Evolutionary conservation across 2,797 vertebrate species (phyloP).

Genomic region (Babyrousa celebensis): DNA sequence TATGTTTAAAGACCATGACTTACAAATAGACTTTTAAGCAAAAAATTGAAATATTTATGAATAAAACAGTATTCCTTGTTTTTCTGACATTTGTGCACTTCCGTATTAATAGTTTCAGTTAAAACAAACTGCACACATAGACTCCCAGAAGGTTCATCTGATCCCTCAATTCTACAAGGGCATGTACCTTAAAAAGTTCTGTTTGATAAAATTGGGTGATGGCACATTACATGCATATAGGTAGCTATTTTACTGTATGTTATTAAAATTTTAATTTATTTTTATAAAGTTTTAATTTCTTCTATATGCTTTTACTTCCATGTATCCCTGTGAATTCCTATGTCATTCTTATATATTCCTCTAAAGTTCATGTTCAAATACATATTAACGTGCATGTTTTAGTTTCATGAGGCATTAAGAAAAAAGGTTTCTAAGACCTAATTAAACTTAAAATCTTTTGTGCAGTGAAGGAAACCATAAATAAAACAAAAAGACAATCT

Average conservation of each 20-base stretch:
- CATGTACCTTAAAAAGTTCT: background rate
- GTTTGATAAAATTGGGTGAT: background rate
- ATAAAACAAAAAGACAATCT: no score
- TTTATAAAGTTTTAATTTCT: constrained; percentile 13
- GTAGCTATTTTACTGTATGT: background rate
- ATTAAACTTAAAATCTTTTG: no score
- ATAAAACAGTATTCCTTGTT: constrained; percentile 20
- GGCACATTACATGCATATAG: background rate
- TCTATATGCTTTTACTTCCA: background rate
- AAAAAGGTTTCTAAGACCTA: background rate
- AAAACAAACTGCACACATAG: background rate
- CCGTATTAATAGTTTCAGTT: constrained; percentile 22
- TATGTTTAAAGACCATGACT: constrained; percentile 22
- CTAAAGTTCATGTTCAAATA: background rate
- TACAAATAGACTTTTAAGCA: constrained; percentile 6
- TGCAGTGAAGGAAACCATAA: no score
- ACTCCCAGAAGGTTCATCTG: background rate
- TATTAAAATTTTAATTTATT: constrained; percentile 35
- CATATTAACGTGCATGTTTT: background rate
- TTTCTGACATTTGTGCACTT: constrained; percentile 60
- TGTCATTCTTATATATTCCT: background rate
- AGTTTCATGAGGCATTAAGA: constrained; percentile 35
- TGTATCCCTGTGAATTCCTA: background rate
- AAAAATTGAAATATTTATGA: constrained; percentile 41
- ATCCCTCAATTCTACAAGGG: constrained; percentile 21